Evolutionary conservation across 2,888 invertebrate genomes (phyloP).

Genomic region (Pristionchus fissidentatus): DNA sequence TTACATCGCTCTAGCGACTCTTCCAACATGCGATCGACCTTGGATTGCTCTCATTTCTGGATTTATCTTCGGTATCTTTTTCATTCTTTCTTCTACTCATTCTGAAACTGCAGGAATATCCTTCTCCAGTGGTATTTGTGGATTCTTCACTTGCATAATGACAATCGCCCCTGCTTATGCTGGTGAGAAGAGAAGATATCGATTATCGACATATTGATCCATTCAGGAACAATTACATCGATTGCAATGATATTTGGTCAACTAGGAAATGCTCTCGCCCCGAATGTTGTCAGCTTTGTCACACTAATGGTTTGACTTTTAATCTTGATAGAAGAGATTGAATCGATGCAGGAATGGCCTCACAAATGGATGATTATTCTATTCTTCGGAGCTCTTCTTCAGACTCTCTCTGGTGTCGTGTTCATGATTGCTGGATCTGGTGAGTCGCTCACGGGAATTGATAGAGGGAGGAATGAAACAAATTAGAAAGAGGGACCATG

Average conservation of each 20-base stretch:
- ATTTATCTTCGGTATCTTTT: slow-evolving; percentile 28
- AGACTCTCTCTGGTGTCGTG: no score
- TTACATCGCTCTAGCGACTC: not conserved
- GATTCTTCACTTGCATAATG: slow-evolving; percentile 40
- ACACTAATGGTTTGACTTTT: not conserved
- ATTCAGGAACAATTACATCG: not conserved
- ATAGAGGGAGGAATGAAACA: no score
- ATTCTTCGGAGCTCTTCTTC: no score
- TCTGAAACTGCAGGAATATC: not conserved
- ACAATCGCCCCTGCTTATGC: slow-evolving; percentile 25
- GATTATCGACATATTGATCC: no score
- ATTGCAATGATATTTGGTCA: not conserved
- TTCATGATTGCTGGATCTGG: no score
- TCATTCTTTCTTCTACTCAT: not conserved
- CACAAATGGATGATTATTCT: no score
- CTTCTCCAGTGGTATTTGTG: slow-evolving; percentile 25
- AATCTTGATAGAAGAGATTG: no score
- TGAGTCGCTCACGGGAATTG: no score
- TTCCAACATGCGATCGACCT: slow-evolving; percentile 21
- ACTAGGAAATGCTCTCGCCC: not conserved
- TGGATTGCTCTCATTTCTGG: slow-evolving; percentile 28
- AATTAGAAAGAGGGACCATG: no score
- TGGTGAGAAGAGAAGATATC: no score
- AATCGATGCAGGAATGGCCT: no score
- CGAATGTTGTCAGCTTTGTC: not conserved